A percentile compares a stretch with the other conserved stretches of the same genome.
Evolutionary conservation across 2,888 invertebrate species (phyloP).

Genomic region (Drosophila barbarae): DNA sequence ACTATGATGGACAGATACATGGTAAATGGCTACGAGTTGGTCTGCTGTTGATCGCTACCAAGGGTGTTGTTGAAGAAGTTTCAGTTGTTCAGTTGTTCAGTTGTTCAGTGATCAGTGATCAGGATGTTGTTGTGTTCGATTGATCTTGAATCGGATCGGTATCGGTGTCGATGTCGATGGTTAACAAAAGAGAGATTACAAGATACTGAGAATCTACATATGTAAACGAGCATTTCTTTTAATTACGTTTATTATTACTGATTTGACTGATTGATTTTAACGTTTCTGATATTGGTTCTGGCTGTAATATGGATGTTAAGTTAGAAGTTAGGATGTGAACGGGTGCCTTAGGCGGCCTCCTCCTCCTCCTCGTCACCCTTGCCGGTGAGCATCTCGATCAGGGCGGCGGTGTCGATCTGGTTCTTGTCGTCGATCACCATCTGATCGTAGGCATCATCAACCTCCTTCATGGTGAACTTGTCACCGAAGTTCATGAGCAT

Average conservation of each 20-base stretch:
- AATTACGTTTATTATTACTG: conserved; percentile 70
- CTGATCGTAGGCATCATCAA: conserved; percentile 95
- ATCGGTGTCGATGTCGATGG: conserved; percentile 27
- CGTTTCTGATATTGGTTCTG: conserved; percentile 48
- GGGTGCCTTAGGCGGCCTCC: conserved; percentile 77
- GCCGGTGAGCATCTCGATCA: conserved; percentile 93
- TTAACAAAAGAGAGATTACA: conserved; percentile 66
- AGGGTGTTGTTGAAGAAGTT: conserved; percentile 64
- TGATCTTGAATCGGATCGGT: conserved; percentile 34
- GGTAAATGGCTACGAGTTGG: conserved; percentile 46
- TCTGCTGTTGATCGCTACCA: conserved; percentile 45
- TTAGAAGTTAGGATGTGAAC: conserved; percentile 70
- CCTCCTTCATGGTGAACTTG: conserved; percentile 92
- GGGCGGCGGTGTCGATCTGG: conserved; percentile 91
- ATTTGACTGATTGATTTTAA: conserved; percentile 69
- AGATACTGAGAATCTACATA: conserved; percentile 69
- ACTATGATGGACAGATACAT: conserved; percentile 66
- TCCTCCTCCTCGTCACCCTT: conserved; percentile 91
- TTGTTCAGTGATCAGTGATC: conserved; percentile 20
- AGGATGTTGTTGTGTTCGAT: conserved; percentile 26
- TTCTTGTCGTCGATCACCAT: conserved; percentile 95
- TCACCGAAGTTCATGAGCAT: conserved; percentile 96
- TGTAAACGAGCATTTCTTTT: conserved; percentile 73
- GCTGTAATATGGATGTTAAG: conserved; percentile 65
- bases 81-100: conserved; percentile 62